A percentile compares a stretch with the other conserved stretches of the same genome.
These are phyloP conservation scores for Hippocampus comes DNA, from an alignment of 2,113 vertebrate genomes.

Conservation along the genomic window DNA sequence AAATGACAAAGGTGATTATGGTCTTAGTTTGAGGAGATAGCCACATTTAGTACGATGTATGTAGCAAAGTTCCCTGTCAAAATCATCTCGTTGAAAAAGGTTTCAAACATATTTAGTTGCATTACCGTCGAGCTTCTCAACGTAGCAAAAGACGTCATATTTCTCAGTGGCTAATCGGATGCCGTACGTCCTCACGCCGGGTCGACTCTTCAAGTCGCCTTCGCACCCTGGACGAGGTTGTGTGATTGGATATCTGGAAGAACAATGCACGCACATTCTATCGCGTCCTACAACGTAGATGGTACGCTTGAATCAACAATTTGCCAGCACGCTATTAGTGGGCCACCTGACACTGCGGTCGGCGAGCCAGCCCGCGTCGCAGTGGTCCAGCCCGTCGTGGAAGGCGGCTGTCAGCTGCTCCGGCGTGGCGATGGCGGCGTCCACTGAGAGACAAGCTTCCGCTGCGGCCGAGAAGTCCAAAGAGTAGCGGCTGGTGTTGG, in stretches of 20 bases:
- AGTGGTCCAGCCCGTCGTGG: slow-evolving; percentile 90
- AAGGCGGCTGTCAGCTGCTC: slow-evolving; percentile 84
- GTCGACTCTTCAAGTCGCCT: slow-evolving; percentile 79
- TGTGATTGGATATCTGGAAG: slow-evolving; percentile 85
- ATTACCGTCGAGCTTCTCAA: slow-evolving; percentile 83
- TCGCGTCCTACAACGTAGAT: too few species aligned
- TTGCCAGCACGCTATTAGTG: background rate
- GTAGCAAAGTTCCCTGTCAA: too few species aligned
- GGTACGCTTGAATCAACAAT: background rate
- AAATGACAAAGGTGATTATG: too few species aligned
- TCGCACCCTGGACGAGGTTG: slow-evolving; percentile 82
- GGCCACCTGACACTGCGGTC: slow-evolving; percentile 84
- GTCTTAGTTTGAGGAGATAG: too few species aligned
- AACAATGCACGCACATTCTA: background rate
- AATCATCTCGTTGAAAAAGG: too few species aligned
- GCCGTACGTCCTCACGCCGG: slow-evolving; percentile 88
- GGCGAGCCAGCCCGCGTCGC: slow-evolving; percentile 93
- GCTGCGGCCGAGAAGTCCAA: slow-evolving; percentile 78
- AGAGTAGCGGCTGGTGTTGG: slow-evolving; percentile 78
- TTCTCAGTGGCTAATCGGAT: slow-evolving; percentile 78
- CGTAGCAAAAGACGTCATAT: slow-evolving; percentile 92
- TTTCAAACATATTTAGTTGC: background rate
- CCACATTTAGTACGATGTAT: too few species aligned
- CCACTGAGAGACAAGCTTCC: slow-evolving; percentile 70
- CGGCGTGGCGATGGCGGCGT: slow-evolving; percentile 80